Conservation (phyloP, 2,888 invertebrate genomes). For the Cheilosia variabilis region DNA sequence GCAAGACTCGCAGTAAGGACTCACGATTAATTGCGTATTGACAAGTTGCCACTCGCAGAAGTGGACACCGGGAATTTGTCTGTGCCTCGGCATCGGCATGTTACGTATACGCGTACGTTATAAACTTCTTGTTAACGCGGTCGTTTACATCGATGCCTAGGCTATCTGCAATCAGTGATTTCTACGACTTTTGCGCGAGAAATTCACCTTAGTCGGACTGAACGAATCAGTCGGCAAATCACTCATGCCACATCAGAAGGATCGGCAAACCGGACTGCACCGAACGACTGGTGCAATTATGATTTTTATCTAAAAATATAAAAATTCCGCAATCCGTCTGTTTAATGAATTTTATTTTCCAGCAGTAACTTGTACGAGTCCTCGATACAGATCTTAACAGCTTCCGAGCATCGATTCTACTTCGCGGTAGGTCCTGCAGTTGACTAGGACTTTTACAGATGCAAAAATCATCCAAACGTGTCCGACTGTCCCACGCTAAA, state of each 20-base stretch:
- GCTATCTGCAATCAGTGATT: conserved; percentile 61
- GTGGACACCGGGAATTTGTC: conserved; percentile 57
- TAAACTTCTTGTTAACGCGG: conserved; percentile 68
- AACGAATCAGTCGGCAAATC: conserved; percentile 59
- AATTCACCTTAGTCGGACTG: conserved; percentile 48
- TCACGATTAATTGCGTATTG: conserved; percentile 74
- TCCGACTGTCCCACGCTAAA: conserved; percentile 10
- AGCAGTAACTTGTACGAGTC: conserved; percentile 46
- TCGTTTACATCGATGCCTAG: conserved; percentile 64
- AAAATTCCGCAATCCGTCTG: conserved; percentile 12
- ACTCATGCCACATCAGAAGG: conserved; percentile 40
- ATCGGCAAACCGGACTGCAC: conserved; percentile 5
- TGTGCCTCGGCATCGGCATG: conserved; percentile 17
- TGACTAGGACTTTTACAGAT: not conserved
- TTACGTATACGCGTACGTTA: conserved; percentile 35
- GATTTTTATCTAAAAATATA: conserved; percentile 48
- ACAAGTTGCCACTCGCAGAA: conserved; percentile 67
- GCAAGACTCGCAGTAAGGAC: conserved; percentile 60
- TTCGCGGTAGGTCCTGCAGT: not conserved
- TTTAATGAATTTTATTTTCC: conserved; percentile 33
- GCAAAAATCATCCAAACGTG: conserved; percentile 2
- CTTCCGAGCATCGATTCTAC: conserved; percentile 8
- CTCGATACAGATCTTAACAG: conserved; percentile 57
- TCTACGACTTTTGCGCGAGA: conserved; percentile 39
- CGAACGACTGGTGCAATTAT: conserved; percentile 42